Evolutionary conservation across 2,888 invertebrate genomes (phyloP).

Genomic region (Lymantria monacha): DNA sequence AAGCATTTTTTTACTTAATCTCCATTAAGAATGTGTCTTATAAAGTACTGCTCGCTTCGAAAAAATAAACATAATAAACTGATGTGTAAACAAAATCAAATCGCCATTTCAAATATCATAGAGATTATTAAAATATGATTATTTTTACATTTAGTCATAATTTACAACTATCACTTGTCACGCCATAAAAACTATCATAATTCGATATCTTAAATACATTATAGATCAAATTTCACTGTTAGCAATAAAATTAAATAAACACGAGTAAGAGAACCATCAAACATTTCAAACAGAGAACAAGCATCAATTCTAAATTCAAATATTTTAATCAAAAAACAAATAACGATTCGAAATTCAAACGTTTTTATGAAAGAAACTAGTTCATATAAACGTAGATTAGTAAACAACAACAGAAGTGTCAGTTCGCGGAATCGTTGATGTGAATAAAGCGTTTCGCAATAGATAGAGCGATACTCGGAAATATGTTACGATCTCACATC

Average conservation of each 20-base stretch:
- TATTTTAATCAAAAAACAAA: slow-evolving; percentile 25
- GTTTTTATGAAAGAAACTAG: slow-evolving; percentile 50
- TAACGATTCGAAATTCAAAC: slow-evolving; percentile 44
- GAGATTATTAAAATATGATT: neutral
- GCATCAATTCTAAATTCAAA: neutral
- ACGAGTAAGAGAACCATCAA: slow-evolving; percentile 5
- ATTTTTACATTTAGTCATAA: neutral
- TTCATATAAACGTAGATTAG: slow-evolving; percentile 72
- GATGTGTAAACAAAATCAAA: slow-evolving; percentile 26
- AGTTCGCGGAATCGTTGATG: slow-evolving; percentile 66
- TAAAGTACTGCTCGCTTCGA: too few species aligned
- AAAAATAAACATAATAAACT: slow-evolving; percentile 25
- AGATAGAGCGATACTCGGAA: slow-evolving; percentile 66
- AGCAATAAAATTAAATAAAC: slow-evolving; percentile 6
- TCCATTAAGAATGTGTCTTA: too few species aligned
- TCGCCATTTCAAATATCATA: neutral
- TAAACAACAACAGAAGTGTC: slow-evolving; percentile 75
- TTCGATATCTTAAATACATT: slow-evolving; percentile 1
- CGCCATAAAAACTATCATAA: slow-evolving; percentile 5
- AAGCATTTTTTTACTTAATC: too few species aligned
- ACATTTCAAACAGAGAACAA: slow-evolving; percentile 20
- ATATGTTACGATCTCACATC: slow-evolving; percentile 64
- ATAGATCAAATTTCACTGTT: slow-evolving; percentile 19
- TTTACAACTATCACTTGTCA: slow-evolving; percentile 1
- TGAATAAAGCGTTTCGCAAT: slow-evolving; percentile 78